phyloP scores from a whole-genome alignment of 37 sponge, comb jelly and placozoan species.

The Halisarca cf. caerulea region DNA sequence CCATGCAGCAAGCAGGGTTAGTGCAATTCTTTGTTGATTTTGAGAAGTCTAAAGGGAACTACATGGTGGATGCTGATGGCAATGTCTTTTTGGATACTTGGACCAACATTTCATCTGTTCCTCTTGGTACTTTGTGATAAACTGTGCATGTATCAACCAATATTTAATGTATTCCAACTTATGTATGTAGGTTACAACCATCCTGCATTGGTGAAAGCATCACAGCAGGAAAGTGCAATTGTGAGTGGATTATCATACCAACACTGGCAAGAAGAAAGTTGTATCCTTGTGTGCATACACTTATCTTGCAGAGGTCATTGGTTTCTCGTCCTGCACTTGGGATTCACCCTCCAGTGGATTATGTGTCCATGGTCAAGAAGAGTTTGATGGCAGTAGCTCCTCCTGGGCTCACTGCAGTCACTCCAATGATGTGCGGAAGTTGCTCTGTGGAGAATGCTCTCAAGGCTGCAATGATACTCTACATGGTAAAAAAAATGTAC shows the following conservation, averaged over 20 bases:
- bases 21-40: slow-evolving; percentile 68
- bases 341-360: slow-evolving; percentile 50
- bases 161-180: too few species aligned
- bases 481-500: too few species aligned
- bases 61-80: slow-evolving; percentile 82
- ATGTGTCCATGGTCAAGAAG: slow-evolving; percentile 19
- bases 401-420: slow-evolving; percentile 48
- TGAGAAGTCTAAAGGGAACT: slow-evolving; percentile 64
- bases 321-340: slow-evolving; percentile 67
- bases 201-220: slow-evolving; percentile 37
- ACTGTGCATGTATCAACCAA: too few species aligned
- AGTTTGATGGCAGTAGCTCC: slow-evolving; percentile 68
- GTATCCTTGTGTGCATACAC: too few species aligned
- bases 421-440: slow-evolving; percentile 81
- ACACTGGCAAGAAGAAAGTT: too few species aligned
- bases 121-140: slow-evolving; percentile 44
- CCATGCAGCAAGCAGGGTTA: slow-evolving; percentile 43
- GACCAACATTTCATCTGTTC: slow-evolving; percentile 62
- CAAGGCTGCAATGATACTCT: slow-evolving; percentile 73
- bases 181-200: slow-evolving; percentile 44
- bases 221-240: too few species aligned
- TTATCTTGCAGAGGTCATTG: slow-evolving; percentile 24
- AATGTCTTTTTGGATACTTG: slow-evolving; percentile 79
- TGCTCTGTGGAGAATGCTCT: slow-evolving; percentile 87
- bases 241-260: too few species aligned